A percentile compares a stretch with the other conserved stretches of the same genome.
These are phyloP conservation scores for Microcebus murinus DNA, from an alignment of 2,113 vertebrate genomes.

Conservation along the genomic window DNA sequence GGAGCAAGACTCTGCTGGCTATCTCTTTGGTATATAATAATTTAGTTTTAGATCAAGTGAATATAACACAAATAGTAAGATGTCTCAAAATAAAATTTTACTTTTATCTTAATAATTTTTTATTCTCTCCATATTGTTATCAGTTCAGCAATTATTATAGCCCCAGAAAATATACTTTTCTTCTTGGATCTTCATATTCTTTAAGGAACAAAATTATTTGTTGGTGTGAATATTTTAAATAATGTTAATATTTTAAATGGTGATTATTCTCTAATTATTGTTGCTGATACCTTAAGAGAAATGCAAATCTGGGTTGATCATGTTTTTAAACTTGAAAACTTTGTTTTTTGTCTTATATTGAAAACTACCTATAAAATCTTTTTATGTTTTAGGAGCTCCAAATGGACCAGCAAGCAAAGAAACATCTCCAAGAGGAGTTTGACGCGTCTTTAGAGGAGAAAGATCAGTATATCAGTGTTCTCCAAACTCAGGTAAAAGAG, in stretches of 20 bases:
- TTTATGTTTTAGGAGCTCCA: conserved; percentile 92
- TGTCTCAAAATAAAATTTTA: neutral
- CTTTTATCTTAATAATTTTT: neutral
- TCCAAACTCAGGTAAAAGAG: conserved; percentile 93
- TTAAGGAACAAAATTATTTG: conserved; percentile 29
- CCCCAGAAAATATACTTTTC: neutral
- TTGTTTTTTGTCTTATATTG: conserved; percentile 15
- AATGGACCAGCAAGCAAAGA: conserved; percentile 98
- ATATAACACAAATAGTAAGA: neutral
- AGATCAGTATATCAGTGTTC: conserved; percentile 96
- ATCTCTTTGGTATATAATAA: neutral
- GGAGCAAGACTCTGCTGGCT: neutral
- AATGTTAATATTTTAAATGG: conserved; percentile 7
- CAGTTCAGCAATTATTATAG: neutral
- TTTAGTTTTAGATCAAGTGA: neutral
- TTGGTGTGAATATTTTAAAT: neutral
- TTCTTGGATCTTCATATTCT: neutral
- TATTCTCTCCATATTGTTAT: neutral
- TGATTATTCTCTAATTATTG: conserved; percentile 10
- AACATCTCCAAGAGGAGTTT: conserved; percentile 98
- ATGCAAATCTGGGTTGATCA: neutral
- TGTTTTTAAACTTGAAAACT: conserved; percentile 18
- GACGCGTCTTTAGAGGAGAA: conserved; percentile 97
- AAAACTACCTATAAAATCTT: neutral
- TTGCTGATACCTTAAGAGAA: conserved; percentile 6